Conservation (phyloP, 2,888 invertebrate species). For the Epistrophella euchroma region DNA sequence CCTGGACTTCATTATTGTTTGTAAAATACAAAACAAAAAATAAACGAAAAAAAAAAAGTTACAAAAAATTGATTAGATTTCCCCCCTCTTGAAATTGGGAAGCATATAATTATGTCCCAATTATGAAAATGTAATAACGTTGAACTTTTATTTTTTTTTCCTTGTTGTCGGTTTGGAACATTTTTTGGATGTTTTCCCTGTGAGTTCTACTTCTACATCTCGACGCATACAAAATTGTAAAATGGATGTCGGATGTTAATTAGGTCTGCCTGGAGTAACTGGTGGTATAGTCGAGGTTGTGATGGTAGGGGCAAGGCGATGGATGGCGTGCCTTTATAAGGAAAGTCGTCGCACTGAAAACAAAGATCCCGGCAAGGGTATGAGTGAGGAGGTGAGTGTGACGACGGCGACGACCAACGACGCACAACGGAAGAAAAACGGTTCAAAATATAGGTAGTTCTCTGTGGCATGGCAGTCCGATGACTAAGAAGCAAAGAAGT, state of each 20-base stretch:
- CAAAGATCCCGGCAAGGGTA: background rate
- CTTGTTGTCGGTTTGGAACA: constrained; percentile 15
- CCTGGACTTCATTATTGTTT: constrained; percentile 36
- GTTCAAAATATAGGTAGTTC: constrained; percentile 16
- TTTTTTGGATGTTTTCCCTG: constrained; percentile 28
- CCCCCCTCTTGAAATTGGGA: constrained; percentile 40
- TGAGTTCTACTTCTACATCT: constrained; percentile 11
- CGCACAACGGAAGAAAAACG: constrained; percentile 8
- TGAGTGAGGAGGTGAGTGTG: background rate
- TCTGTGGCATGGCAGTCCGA: constrained; percentile 45
- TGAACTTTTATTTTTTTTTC: constrained; percentile 44
- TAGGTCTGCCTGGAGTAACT: constrained; percentile 42
- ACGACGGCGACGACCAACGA: background rate
- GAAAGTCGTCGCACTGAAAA: background rate
- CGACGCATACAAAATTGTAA: constrained; percentile 13
- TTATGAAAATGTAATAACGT: constrained; percentile 63
- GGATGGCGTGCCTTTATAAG: constrained; percentile 28
- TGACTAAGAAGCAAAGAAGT: constrained; percentile 59
- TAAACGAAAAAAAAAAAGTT: constrained; percentile 11
- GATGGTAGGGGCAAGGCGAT: constrained; percentile 4
- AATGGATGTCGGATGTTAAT: constrained; percentile 49
- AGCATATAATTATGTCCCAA: constrained; percentile 65
- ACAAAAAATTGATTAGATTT: constrained; percentile 57
- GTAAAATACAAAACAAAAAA: constrained; percentile 18
- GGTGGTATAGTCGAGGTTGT: background rate